These are phyloP conservation scores for Lasioglossum morio DNA, from an alignment of 2,888 invertebrate genomes.

Conservation along the genomic window DNA sequence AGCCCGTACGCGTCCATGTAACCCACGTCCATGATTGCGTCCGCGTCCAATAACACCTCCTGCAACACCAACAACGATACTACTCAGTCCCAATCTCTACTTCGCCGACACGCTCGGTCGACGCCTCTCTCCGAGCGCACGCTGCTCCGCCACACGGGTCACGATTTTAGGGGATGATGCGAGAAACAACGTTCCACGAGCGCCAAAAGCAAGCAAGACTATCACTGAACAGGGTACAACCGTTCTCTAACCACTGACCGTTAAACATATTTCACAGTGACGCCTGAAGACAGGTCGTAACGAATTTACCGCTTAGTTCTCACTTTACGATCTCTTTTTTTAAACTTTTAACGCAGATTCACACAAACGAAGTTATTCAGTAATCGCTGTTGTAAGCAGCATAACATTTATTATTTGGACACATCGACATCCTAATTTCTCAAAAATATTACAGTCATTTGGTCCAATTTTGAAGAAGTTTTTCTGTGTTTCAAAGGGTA, in stretches of 20 bases:
- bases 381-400: too few species aligned
- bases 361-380: too few species aligned
- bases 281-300: too few species aligned
- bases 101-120: conserved; percentile 46
- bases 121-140: neutral
- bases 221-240: neutral
- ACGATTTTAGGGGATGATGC: neutral
- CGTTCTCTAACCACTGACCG: too few species aligned
- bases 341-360: too few species aligned
- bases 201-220: neutral
- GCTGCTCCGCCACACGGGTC: neutral
- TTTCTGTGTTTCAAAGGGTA: too few species aligned
- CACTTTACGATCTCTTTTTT: too few species aligned
- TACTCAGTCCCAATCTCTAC: conserved; percentile 82
- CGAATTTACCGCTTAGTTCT: too few species aligned
- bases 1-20: conserved; percentile 84
- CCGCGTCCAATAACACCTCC: conserved; percentile 84
- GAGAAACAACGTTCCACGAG: neutral
- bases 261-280: too few species aligned
- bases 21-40: conserved; percentile 84
- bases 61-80: conserved; percentile 84
- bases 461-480: too few species aligned
- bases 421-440: neutral
- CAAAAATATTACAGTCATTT: neutral
- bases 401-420: too few species aligned